A percentile compares a stretch with the other conserved stretches of the same genome.
These are phyloP conservation scores for Hymenochirus boettgeri DNA, from an alignment of 2,113 vertebrate genomes.

Conservation along the genomic window DNA sequence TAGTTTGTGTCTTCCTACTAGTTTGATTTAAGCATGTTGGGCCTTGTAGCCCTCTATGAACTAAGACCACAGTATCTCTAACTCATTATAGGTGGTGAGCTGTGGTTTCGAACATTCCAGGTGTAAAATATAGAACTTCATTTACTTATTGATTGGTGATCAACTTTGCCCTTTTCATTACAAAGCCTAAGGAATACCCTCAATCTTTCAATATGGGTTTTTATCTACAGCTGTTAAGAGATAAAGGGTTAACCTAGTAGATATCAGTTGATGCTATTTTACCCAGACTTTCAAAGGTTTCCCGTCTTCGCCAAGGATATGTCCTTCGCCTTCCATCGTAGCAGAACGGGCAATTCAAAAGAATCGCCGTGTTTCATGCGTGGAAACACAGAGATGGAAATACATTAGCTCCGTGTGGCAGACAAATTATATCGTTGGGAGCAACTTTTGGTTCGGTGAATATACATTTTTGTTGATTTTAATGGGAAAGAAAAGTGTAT, in stretches of 20 bases:
- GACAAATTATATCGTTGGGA: constrained; percentile 38
- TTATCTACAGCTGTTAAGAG: neutral
- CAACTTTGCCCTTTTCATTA: too few species aligned
- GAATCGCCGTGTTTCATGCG: constrained; percentile 37
- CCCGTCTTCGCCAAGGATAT: neutral
- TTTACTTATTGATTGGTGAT: too few species aligned
- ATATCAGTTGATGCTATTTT: constrained; percentile 1
- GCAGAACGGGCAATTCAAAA: constrained; percentile 32
- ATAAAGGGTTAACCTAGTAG: neutral
- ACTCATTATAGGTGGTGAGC: too few species aligned
- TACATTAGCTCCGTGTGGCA: constrained; percentile 40
- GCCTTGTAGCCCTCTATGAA: too few species aligned
- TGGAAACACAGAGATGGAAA: constrained; percentile 39
- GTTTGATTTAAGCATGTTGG: too few species aligned
- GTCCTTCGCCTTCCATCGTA: constrained; percentile 19
- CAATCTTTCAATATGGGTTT: neutral
- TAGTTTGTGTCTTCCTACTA: too few species aligned
- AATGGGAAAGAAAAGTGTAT: constrained; percentile 39
- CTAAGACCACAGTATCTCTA: too few species aligned
- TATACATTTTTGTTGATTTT: constrained; percentile 42
- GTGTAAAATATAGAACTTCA: too few species aligned
- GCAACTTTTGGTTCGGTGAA: constrained; percentile 43
- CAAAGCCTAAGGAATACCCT: too few species aligned
- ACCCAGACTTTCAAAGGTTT: neutral
- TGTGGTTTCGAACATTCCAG: too few species aligned